Evolutionary conservation across 2,797 vertebrate species (phyloP).

Genomic region (Microcaecilia unicolor): DNA sequence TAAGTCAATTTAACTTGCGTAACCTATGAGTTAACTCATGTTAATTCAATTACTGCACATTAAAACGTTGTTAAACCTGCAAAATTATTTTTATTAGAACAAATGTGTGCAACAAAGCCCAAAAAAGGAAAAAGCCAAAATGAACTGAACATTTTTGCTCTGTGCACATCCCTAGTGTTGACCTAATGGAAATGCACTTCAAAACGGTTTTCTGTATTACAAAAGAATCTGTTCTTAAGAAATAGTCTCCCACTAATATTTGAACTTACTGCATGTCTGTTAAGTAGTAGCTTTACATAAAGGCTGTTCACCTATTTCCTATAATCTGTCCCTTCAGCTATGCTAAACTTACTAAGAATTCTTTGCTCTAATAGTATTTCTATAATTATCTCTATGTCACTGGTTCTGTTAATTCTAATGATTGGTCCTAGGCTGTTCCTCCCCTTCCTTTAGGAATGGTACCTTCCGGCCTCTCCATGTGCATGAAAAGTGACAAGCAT

Average conservation of each 20-base stretch:
- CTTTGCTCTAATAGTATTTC: conserved; percentile 74
- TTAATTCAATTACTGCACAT: too few relatives aligned
- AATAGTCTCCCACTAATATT: conserved; percentile 52
- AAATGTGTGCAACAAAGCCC: too few relatives aligned
- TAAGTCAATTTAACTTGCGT: too few relatives aligned
- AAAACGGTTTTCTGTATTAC: conserved; percentile 40
- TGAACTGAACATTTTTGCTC: too few relatives aligned
- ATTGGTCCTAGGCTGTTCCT: conserved; percentile 99
- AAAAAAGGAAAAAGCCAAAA: too few relatives aligned
- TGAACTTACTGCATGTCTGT: conserved; percentile 52
- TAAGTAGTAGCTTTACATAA: conserved; percentile 44
- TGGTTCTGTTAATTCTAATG: conserved; percentile 97
- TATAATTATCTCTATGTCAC: conserved; percentile 77
- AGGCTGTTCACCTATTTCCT: conserved; percentile 46
- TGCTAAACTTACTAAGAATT: conserved; percentile 65
- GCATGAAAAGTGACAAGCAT: conserved; percentile 99
- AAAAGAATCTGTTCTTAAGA: conserved; percentile 18
- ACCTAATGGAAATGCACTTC: conserved; percentile 40
- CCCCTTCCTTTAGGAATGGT: conserved; percentile 99
- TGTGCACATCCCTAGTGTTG: too few relatives aligned
- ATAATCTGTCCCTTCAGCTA: conserved; percentile 48
- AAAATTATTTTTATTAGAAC: too few relatives aligned
- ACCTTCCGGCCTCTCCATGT: conserved; percentile 99
- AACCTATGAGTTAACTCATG: too few relatives aligned
- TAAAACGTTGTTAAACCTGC: too few relatives aligned